Evolutionary conservation across 2,113 vertebrate genomes (phyloP).

Genomic region (Sinocyclocheilus rhinocerous): DNA sequence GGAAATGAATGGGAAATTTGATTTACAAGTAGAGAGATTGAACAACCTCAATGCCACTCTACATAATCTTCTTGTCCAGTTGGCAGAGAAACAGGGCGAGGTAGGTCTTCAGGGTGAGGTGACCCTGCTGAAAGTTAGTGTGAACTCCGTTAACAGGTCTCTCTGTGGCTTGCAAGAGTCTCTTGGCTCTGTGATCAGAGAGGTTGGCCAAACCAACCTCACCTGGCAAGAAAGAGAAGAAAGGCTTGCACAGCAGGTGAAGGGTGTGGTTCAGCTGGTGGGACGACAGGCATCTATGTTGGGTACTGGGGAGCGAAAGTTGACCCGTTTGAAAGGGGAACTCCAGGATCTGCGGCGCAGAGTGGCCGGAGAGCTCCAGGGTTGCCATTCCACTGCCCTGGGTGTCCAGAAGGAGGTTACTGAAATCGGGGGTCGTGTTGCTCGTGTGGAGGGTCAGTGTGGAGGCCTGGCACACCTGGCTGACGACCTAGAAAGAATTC

Average conservation of each 20-base stretch:
- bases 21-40: constrained; percentile 77
- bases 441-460: constrained; percentile 83
- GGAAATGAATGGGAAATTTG: constrained; percentile 76
- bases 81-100: constrained; percentile 70
- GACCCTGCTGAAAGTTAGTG: constrained; percentile 86
- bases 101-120: constrained; percentile 82
- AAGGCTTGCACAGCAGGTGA: constrained; percentile 87
- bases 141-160: constrained; percentile 85
- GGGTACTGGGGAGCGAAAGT: constrained; percentile 81
- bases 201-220: constrained; percentile 79
- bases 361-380: constrained; percentile 79
- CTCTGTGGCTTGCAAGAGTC: constrained; percentile 86
- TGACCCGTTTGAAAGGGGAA: constrained; percentile 86
- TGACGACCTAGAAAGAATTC: constrained; percentile 77
- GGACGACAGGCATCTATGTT: constrained; percentile 88
- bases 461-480: constrained; percentile 77
- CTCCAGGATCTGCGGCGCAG: constrained; percentile 85
- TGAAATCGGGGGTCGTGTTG: constrained; percentile 83
- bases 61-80: constrained; percentile 78
- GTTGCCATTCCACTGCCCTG: constrained; percentile 80
- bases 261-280: constrained; percentile 88
- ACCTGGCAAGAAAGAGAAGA: constrained; percentile 87
- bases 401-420: constrained; percentile 83
- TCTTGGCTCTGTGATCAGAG: constrained; percentile 80
- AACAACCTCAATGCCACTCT: constrained; percentile 84